A percentile compares a stretch with the other conserved stretches of the same genome.
These are phyloP conservation scores for Sylvilagus floridanus DNA, from an alignment of 2,797 vertebrate genomes.

Conservation along the genomic window DNA sequence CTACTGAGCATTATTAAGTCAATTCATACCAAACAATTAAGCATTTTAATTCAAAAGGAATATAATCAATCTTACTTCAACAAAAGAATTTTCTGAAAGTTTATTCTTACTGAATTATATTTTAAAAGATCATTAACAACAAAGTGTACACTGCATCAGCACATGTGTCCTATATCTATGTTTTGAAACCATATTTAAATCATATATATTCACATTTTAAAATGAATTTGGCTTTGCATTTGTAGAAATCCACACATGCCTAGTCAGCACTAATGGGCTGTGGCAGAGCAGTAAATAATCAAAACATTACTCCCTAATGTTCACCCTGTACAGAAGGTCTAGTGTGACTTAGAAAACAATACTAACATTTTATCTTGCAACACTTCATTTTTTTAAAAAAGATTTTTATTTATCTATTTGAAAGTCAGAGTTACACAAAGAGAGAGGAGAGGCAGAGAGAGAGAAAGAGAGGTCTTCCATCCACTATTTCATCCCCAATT, in stretches of 20 bases:
- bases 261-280: background rate
- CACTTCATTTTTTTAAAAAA: background rate
- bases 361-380: background rate
- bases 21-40: background rate
- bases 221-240: background rate
- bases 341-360: background rate
- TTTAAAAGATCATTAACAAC: background rate
- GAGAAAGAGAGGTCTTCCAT: too few relatives aligned
- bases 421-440: too few relatives aligned
- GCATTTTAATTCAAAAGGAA: background rate
- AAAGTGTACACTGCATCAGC: background rate
- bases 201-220: background rate
- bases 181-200: background rate
- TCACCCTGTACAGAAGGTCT: background rate
- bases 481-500: too few relatives aligned
- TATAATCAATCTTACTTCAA: background rate
- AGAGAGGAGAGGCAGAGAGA: too few relatives aligned
- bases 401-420: too few relatives aligned
- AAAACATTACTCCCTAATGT: background rate
- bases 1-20: too few relatives aligned
- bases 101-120: constrained; percentile 3
- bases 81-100: background rate
- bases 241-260: background rate
- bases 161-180: background rate
- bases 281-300: background rate